These are phyloP conservation scores for Andrena bucephala DNA, from an alignment of 2,888 invertebrate species.

Conservation along the genomic window DNA sequence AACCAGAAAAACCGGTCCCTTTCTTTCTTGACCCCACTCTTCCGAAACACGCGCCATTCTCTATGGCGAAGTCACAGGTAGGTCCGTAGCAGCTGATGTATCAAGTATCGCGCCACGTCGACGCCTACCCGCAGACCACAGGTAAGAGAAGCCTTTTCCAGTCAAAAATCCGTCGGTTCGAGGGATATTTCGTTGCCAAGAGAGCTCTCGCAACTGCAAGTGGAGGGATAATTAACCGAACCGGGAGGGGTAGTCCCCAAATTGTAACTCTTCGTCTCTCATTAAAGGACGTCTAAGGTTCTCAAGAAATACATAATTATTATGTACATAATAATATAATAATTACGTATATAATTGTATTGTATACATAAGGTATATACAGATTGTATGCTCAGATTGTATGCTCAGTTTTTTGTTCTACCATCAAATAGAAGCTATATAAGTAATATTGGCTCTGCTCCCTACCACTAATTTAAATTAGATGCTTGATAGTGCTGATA, in stretches of 20 bases:
- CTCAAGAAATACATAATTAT: neutral
- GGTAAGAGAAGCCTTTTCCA: constrained; percentile 71
- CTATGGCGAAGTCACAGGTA: constrained; percentile 66
- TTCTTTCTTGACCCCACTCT: constrained; percentile 65
- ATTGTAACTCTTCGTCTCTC: neutral
- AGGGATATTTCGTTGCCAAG: constrained; percentile 43
- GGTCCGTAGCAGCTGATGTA: constrained; percentile 71
- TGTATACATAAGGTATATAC: no score
- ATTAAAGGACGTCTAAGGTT: neutral
- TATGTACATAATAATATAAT: neutral
- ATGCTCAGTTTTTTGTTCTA: neutral
- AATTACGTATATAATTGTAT: no score
- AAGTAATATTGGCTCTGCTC: neutral
- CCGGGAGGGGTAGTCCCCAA: neutral
- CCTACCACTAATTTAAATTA: no score
- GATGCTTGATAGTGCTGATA: neutral
- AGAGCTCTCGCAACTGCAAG: constrained; percentile 20
- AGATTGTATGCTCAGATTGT: no score
- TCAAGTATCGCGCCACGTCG: constrained; percentile 74
- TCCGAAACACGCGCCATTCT: constrained; percentile 61
- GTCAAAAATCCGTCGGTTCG: constrained; percentile 64
- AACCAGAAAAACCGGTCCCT: constrained; percentile 84
- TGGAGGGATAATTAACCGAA: neutral
- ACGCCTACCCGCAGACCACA: constrained; percentile 68
- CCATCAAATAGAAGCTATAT: neutral